A percentile compares a stretch with the other conserved stretches of the same genome.
phyloP scores from a whole-genome alignment of 1,140 invertebrate species.

The Drosophila leontia region DNA sequence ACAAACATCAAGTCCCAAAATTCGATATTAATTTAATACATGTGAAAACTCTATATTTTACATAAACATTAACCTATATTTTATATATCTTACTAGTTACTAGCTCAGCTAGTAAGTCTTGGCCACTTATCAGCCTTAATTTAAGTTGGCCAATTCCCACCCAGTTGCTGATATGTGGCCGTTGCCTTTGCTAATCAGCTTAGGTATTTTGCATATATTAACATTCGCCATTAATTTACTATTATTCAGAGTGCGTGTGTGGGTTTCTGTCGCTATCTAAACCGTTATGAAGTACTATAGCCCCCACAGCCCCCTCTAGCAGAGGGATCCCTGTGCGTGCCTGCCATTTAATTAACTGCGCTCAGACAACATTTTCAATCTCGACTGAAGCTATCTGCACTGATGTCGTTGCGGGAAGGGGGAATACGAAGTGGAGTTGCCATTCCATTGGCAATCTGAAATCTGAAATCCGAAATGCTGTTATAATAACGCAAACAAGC shows the following conservation, averaged over 20 bases:
- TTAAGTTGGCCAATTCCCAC: conserved; percentile 15
- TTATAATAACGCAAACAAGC: conserved; percentile 71
- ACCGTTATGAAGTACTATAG: conserved; percentile 24
- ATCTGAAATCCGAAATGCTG: conserved; percentile 55
- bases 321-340: conserved; percentile 48
- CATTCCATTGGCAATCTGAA: conserved; percentile 47
- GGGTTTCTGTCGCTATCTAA: conserved; percentile 18
- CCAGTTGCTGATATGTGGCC: conserved; percentile 15
- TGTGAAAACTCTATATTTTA: too few relatives aligned
- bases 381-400: conserved; percentile 14
- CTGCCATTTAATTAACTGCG: conserved; percentile 73
- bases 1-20: not conserved
- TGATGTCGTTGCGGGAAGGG: conserved; percentile 14
- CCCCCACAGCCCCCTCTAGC: conserved; percentile 3
- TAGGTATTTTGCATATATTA: conserved; percentile 51
- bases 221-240: conserved; percentile 44
- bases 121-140: not conserved
- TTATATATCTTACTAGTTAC: not conserved
- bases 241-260: conserved; percentile 22
- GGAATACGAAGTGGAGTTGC: conserved; percentile 14
- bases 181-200: conserved; percentile 56
- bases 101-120: too few relatives aligned
- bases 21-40: not conserved
- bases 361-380: conserved; percentile 60
- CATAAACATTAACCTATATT: fast-evolving